Conservation (phyloP, 37 sponge, comb jelly and placozoan species). For the Spongilla lacustris region DNA sequence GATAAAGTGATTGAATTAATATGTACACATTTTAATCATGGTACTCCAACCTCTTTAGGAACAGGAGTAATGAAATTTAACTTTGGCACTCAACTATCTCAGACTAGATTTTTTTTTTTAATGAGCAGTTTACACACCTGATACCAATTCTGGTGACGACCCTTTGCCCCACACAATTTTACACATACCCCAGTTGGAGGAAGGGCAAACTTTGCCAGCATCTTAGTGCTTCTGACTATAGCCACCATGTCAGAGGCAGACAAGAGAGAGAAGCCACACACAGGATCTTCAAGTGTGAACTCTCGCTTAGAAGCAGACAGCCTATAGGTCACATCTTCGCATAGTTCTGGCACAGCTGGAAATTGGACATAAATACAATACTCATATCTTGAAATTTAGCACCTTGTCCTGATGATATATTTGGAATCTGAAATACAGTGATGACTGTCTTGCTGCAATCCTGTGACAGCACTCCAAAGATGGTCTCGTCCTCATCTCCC, state of each 20-base stretch:
- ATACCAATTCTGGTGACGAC: not conserved
- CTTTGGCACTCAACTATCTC: too few species aligned
- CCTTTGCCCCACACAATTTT: not conserved
- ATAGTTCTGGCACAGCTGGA: slow-evolving; percentile 25
- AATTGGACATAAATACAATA: not conserved
- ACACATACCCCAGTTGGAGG: slow-evolving; percentile 27
- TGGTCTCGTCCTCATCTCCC: not conserved
- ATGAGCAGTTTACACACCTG: too few species aligned
- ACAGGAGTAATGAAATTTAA: too few species aligned
- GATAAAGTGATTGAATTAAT: too few species aligned
- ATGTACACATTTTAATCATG: too few species aligned
- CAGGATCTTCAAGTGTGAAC: slow-evolving; percentile 7
- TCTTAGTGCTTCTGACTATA: slow-evolving; percentile 5
- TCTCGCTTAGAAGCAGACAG: slow-evolving; percentile 18
- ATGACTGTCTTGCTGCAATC: not conserved
- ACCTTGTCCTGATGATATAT: slow-evolving; percentile 4
- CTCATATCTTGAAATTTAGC: not conserved
- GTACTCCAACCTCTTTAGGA: too few species aligned
- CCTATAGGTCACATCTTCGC: slow-evolving; percentile 34
- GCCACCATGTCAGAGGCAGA: slow-evolving; percentile 18
- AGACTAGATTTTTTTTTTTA: too few species aligned
- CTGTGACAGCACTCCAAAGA: slow-evolving; percentile 5
- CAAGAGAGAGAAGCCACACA: slow-evolving; percentile 20
- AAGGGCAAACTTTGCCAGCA: slow-evolving; percentile 43
- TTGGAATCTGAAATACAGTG: slow-evolving; percentile 11